phyloP scores from a whole-genome alignment of 2,797 vertebrate genomes.

The Xyrichtys novacula region DNA sequence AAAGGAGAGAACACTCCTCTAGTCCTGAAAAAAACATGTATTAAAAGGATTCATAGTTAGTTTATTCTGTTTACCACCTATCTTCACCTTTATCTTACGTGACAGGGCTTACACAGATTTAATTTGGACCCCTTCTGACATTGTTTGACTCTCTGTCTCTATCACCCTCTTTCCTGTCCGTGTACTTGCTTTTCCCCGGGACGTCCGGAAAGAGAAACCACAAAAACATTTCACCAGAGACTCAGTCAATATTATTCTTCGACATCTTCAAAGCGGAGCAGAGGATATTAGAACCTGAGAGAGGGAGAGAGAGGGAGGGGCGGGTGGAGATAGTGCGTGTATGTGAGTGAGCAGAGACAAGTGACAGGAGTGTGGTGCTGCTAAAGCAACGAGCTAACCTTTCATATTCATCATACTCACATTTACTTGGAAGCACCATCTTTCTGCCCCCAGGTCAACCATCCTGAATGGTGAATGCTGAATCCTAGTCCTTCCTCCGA shows the following conservation, averaged over 20 bases:
- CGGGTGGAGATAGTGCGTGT: slow-evolving; percentile 53
- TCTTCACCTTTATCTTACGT: slow-evolving; percentile 11
- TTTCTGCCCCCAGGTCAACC: slow-evolving; percentile 34
- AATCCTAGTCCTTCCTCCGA: slow-evolving; percentile 26
- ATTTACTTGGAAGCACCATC: slow-evolving; percentile 57
- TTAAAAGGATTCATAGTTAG: neutral
- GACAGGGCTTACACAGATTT: slow-evolving; percentile 5
- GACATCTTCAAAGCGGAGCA: slow-evolving; percentile 76
- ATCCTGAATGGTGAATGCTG: slow-evolving; percentile 1
- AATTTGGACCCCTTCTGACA: slow-evolving; percentile 13
- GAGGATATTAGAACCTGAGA: slow-evolving; percentile 74
- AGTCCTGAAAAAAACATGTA: too few relatives aligned
- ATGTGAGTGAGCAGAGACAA: slow-evolving; percentile 44
- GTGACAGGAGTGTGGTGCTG: slow-evolving; percentile 43
- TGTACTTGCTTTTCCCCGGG: slow-evolving; percentile 48
- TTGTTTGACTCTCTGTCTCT: slow-evolving; percentile 35
- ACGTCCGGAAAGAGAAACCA: slow-evolving; percentile 73
- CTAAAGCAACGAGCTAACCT: slow-evolving; percentile 60
- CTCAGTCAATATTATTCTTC: slow-evolving; percentile 83
- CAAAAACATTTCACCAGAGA: slow-evolving; percentile 80
- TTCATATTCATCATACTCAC: slow-evolving; percentile 65
- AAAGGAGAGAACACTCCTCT: neutral
- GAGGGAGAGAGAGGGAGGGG: slow-evolving; percentile 59
- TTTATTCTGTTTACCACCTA: neutral
- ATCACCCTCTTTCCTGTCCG: slow-evolving; percentile 18